Evolutionary conservation across 2,113 vertebrate species (phyloP), one percentile per base, ranked within the genome.

Genomic region (Pyrgilauda ruficollis): DNA sequence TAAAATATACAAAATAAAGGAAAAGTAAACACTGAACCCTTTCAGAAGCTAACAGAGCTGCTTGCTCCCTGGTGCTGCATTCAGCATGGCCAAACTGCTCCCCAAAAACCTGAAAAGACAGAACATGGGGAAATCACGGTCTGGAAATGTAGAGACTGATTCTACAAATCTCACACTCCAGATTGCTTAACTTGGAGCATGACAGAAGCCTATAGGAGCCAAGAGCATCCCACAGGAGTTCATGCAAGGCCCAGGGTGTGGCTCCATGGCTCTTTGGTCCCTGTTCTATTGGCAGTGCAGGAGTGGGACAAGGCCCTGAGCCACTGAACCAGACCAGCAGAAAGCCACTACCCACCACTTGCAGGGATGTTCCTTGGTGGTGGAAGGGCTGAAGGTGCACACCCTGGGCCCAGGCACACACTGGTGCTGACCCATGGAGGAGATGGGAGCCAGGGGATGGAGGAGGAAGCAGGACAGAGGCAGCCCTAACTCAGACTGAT

Each of bases 251-350:
- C 46, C 56, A 28, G 10, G 18, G 19, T 24, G 15, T 2, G 1
- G 2, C 27, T 85, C 21, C 7, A 13, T 2, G 15, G 12, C 47
- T 47, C 13, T 43, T 79, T 52, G 39, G 33, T 72, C 33, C 23
- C 18, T 5, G 1, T 10, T 81, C 33, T 4, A 3, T 55, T 0
- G 0, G 35, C 44, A 47, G 19, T 0, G 0, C 4, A 1, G 47
- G 52, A 23, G 4, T 44, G 12, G 33, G 41, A 75, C 0, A 0
- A 82, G 47, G 19, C 44, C 17, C 43, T 0, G 21, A 74, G 23
- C 30, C 39, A 35, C n/a, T 15, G 64, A 69, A 33, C 11, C 61
- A 82, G 43, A 63, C 10, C 0, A 0, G 5, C 22, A 39, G 62
- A 79, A 75, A 56, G 61, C 3, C 8, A 22, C 37, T 15, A 4